Base-by-base conservation (phyloP, 2,888 invertebrate species). In the Halictus ligatus region DNA sequence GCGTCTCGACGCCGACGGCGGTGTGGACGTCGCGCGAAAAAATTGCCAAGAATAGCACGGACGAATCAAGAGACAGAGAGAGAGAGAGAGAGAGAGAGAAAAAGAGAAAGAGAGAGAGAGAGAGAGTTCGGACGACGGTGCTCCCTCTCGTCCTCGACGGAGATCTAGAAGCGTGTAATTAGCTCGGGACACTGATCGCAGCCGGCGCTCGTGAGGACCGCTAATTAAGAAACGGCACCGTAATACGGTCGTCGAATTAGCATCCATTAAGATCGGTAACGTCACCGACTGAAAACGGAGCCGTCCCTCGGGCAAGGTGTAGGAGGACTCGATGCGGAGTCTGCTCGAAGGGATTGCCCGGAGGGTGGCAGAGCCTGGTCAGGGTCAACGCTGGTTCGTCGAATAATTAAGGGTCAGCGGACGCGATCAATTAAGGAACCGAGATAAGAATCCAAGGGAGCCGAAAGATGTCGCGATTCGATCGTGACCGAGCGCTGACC, bases 201-300 rank as follows among this genome's bases (percentile, higher is more conserved):
- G 85, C 12, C 71, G 86, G 69, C 81, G 81, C 87, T 89, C 89
- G 90, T 87, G 89, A 88, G 89, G 88, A 81, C 83, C 80, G 91
- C 91, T 91, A 91, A 91, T 91, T 91, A 91, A 91, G 91, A 91
- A 91, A 91, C 91, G 90, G 91, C 88, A 91, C 88, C 89, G 91
- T 89, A 90, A 91, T 90, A 91, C 91, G 88, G 87, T 89, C 91
- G 88, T 91, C 92, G 92, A 92, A 92, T 92, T 92, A 92, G 92
- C 89, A 91, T 91, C 91, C 87, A 91, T 91, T 91, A 91, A 91
- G 87, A 82, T 72, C 78, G 83, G 78, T 80, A 89, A 85, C 88
- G 88, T 89, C 86, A 85, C 84, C 90, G 89, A 86, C 83, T 69
- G 91, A 89, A 87, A 90, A 88, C 84, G 79, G 74, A 87, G 83